Conservation (phyloP, 2,113 vertebrate species). For the Prolemur simus region DNA sequence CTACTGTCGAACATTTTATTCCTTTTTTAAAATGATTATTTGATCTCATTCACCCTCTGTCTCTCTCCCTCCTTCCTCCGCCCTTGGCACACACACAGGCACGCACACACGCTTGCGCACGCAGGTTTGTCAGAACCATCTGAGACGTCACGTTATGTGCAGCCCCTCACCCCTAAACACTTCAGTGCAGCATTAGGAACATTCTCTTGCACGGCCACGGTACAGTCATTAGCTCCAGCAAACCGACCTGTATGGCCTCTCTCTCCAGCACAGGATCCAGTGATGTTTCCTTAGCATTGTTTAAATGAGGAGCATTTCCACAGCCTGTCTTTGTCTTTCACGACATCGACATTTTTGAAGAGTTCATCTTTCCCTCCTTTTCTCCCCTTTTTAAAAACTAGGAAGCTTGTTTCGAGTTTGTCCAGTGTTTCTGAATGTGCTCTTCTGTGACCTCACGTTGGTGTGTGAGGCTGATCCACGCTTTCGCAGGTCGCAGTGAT, state of each 20-base stretch:
- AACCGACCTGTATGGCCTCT: not conserved
- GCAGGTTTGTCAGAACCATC: not conserved
- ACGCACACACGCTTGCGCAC: not conserved
- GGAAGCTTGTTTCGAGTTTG: not conserved
- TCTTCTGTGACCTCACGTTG: not conserved
- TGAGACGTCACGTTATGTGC: not conserved
- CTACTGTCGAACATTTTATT: not conserved
- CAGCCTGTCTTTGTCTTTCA: not conserved
- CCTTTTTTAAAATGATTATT: not conserved
- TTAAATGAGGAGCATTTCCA: not conserved
- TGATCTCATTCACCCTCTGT: not conserved
- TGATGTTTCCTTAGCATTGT: not conserved
- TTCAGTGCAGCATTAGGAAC: not conserved
- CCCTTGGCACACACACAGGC: too few species aligned
- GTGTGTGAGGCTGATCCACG: too few species aligned
- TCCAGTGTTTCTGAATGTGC: not conserved
- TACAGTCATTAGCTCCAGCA: too few species aligned
- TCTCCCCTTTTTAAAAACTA: not conserved
- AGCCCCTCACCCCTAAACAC: not conserved
- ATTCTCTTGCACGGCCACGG: not conserved
- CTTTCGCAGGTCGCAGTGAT: fast-evolving
- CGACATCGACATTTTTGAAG: not conserved
- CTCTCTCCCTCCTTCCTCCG: too few species aligned
- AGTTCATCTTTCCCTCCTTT: not conserved
- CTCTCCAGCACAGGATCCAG: not conserved